Percentiles rank a stretch among this genome's conserved stretches.
Evolutionary conservation across 2,888 invertebrate species (phyloP).

Genomic region (Epistrophe grossulariae): DNA sequence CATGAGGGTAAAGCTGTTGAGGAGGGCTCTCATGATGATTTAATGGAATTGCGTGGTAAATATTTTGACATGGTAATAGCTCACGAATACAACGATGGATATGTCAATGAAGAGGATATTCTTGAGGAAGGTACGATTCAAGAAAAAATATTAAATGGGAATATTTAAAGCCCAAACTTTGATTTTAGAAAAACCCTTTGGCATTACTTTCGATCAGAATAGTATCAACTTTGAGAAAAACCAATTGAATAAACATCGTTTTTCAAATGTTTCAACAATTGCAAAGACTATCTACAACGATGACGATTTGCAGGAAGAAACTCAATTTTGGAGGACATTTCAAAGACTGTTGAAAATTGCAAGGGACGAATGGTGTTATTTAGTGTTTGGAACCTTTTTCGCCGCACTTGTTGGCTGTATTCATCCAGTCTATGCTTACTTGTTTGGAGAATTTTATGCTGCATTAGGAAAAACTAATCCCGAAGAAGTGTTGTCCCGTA

Average conservation of each 20-base stretch:
- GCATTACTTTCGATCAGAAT: constrained; percentile 46
- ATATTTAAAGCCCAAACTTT: not conserved
- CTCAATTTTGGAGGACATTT: constrained; percentile 78
- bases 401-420: constrained; percentile 88
- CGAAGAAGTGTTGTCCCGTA: constrained; percentile 85
- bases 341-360: constrained; percentile 85
- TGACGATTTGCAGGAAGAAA: constrained; percentile 23
- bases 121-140: constrained; percentile 29
- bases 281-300: constrained; percentile 3
- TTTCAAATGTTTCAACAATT: constrained; percentile 51
- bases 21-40: constrained; percentile 89
- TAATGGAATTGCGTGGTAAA: constrained; percentile 86
- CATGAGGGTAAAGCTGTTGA: constrained; percentile 89
- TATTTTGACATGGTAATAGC: constrained; percentile 88
- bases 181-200: constrained; percentile 34
- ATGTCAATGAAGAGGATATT: constrained; percentile 58
- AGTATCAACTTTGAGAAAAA: constrained; percentile 54
- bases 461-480: constrained; percentile 82
- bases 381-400: constrained; percentile 87
- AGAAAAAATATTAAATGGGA: too few relatives aligned
- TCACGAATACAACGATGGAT: constrained; percentile 77
- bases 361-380: constrained; percentile 88
- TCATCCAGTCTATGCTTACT: constrained; percentile 90
- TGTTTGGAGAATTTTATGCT: constrained; percentile 90
- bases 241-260: constrained; percentile 51